Percentiles rank a stretch among this genome's conserved stretches.
Conservation (phyloP, 2,113 vertebrate genomes). For the Alligator sinensis region DNA sequence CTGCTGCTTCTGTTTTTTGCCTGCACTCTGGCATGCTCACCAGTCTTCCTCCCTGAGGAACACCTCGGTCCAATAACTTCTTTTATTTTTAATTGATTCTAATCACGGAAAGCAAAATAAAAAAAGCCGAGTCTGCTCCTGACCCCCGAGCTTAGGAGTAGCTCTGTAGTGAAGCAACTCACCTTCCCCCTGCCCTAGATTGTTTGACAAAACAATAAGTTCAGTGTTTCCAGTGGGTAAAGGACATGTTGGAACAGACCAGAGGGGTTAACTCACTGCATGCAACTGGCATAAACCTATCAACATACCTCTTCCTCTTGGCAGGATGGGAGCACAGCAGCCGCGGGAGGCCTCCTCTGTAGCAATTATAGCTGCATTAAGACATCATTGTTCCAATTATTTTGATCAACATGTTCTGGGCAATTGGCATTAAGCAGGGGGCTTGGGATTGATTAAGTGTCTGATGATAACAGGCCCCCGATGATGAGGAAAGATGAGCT, state of each 20-base stretch:
- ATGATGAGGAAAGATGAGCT: background rate
- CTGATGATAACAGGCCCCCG: background rate
- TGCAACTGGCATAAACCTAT: background rate
- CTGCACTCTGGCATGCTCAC: background rate
- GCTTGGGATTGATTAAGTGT: background rate
- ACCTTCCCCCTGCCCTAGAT: background rate
- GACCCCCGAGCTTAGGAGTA: conserved; percentile 8
- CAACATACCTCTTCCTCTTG: conserved; percentile 4
- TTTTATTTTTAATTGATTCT: background rate
- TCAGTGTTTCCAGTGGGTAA: background rate
- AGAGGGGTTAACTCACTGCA: background rate
- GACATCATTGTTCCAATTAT: background rate
- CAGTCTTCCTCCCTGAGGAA: background rate
- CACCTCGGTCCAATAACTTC: background rate
- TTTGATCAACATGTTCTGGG: rapidly evolving
- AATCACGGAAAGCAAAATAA: background rate
- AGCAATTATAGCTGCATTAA: background rate
- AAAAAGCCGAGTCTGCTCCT: background rate
- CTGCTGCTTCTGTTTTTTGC: background rate
- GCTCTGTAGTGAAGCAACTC: background rate
- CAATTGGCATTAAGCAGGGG: background rate
- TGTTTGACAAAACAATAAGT: conserved; percentile 1
- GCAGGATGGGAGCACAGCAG: background rate
- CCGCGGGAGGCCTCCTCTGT: background rate
- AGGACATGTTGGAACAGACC: background rate